Evolutionary conservation across 2,888 invertebrate species (phyloP).

Genomic region (Scrobipalpa atriplicella): DNA sequence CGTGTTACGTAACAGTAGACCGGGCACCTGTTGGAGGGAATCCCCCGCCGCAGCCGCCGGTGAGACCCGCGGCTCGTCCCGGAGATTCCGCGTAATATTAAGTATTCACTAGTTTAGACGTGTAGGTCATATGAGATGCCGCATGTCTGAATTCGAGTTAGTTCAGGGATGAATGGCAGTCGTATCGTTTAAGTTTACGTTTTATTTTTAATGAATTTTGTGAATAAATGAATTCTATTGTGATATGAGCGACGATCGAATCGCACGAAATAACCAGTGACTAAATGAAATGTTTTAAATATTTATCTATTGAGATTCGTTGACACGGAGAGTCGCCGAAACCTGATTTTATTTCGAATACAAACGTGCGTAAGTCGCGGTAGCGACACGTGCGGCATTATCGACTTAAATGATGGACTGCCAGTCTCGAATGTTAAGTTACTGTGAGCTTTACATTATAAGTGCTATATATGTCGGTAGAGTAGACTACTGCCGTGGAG

Average conservation of each 20-base stretch:
- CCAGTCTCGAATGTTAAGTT: constrained; percentile 67
- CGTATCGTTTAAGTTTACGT: constrained; percentile 54
- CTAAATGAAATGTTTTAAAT: background rate
- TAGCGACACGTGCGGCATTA: background rate
- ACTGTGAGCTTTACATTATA: constrained; percentile 63
- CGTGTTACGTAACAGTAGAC: background rate
- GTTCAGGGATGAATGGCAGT: constrained; percentile 73
- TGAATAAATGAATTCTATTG: constrained; percentile 54
- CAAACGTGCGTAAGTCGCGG: background rate
- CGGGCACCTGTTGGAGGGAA: background rate
- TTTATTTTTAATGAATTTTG: constrained; percentile 45
- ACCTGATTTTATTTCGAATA: background rate
- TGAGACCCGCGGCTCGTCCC: constrained; percentile 39
- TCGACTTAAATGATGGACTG: constrained; percentile 63
- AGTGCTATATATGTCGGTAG: constrained; percentile 65
- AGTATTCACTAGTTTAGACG: constrained; percentile 76
- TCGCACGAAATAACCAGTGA: constrained; percentile 20
- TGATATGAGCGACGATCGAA: constrained; percentile 27
- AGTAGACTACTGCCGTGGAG: constrained; percentile 69
- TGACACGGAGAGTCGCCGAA: background rate
- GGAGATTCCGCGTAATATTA: constrained; percentile 64
- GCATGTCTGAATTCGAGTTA: constrained; percentile 81
- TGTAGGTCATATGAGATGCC: constrained; percentile 69
- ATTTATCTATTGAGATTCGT: background rate
- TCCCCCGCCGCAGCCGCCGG: constrained; percentile 45